phyloP scores from a whole-genome alignment of 2,113 vertebrate genomes.

The Lepisosteus osseus region DNA sequence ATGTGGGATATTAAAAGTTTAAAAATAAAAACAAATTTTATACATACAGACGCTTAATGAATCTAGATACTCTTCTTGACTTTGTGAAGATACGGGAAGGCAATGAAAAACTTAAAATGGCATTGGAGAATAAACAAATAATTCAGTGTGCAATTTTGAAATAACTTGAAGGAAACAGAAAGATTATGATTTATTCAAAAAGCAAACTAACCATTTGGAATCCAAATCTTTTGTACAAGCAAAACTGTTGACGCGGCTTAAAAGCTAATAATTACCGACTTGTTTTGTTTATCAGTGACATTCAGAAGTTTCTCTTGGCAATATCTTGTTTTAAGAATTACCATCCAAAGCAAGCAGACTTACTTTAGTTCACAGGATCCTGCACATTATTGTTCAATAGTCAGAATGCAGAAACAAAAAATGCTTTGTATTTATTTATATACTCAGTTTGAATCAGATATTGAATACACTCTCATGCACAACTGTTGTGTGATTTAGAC shows the following conservation, averaged over 20 bases:
- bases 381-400: no score
- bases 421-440: no score
- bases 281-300: conserved; percentile 5
- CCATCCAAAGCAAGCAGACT: background rate
- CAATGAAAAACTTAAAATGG: conserved; percentile 1
- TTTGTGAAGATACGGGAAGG: conserved; percentile 26
- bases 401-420: no score
- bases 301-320: background rate
- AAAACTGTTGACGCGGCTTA: background rate
- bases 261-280: conserved; percentile 13
- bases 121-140: conserved; percentile 22
- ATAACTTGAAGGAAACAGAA: conserved; percentile 13
- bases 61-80: conserved; percentile 9
- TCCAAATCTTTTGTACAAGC: background rate
- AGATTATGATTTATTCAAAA: conserved; percentile 23
- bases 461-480: no score
- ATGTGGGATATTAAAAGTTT: conserved; percentile 26
- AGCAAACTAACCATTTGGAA: conserved; percentile 17
- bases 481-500: no score
- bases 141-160: background rate
- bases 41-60: conserved; percentile 39
- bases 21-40: conserved; percentile 31
- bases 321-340: background rate
- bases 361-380: no score
- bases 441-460: no score